A percentile compares a stretch with the other conserved stretches of the same genome.
These are phyloP conservation scores for Protobothrops flavoviridis DNA, from an alignment of 2,113 vertebrate genomes.

Conservation along the genomic window DNA sequence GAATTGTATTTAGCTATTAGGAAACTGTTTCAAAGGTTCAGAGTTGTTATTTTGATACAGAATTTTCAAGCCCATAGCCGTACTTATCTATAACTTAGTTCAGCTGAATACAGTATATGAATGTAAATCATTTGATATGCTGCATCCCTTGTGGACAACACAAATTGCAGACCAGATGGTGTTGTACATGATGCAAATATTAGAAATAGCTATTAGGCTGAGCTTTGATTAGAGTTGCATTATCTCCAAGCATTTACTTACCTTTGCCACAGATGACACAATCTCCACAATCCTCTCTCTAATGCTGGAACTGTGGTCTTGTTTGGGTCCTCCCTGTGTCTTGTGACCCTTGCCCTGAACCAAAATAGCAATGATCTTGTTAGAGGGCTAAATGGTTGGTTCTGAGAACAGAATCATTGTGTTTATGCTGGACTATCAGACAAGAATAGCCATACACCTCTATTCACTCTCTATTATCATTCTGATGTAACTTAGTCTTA, in stretches of 20 bases:
- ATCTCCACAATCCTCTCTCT: slow-evolving; percentile 61
- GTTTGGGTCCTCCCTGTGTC: slow-evolving; percentile 47
- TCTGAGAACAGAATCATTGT: background rate
- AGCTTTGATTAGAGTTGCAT: background rate
- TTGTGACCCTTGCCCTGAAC: slow-evolving; percentile 51
- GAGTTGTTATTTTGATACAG: background rate
- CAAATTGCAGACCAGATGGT: background rate
- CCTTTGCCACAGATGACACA: slow-evolving; percentile 63
- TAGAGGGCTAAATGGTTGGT: background rate
- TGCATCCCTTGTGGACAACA: background rate
- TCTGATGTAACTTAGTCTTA: background rate
- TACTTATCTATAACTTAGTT: background rate
- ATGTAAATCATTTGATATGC: background rate
- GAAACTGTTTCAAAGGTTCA: background rate
- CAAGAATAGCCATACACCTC: background rate
- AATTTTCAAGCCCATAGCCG: background rate
- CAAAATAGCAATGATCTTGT: background rate
- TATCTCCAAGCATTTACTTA: slow-evolving; percentile 43
- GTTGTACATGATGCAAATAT: background rate
- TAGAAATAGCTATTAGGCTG: background rate
- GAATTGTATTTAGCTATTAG: background rate
- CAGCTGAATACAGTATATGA: background rate
- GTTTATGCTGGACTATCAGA: background rate
- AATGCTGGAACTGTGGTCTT: slow-evolving; percentile 51
- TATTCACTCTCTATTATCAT: too few species aligned